phyloP scores from a whole-genome alignment of 2,888 invertebrate species.

The Scaptomyza flava region DNA sequence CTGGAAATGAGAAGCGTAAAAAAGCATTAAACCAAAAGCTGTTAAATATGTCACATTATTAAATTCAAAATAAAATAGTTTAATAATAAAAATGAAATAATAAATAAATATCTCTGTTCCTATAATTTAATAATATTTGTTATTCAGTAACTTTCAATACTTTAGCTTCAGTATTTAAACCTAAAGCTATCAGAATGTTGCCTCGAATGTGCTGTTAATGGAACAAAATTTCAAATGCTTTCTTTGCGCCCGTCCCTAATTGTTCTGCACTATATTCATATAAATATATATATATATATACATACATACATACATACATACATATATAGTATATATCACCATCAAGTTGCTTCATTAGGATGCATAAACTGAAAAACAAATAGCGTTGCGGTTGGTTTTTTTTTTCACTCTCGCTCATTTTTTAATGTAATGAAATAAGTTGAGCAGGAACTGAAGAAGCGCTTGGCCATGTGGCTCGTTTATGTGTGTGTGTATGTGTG shows the following conservation, averaged over 20 bases:
- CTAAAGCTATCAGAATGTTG: conserved; percentile 18
- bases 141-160: no score
- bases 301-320: background rate
- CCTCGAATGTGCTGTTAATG: conserved; percentile 6
- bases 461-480: background rate
- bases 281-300: background rate
- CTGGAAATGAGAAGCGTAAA: no score
- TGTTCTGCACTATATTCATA: conserved; percentile 4
- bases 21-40: no score
- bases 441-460: conserved; percentile 35
- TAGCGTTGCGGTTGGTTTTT: conserved; percentile 49
- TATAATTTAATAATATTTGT: no score
- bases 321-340: conserved; percentile 4
- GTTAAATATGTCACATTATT: no score
- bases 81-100: no score
- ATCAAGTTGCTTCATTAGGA: conserved; percentile 66
- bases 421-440: conserved; percentile 71
- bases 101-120: background rate
- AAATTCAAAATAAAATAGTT: background rate
- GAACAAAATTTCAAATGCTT: conserved; percentile 12
- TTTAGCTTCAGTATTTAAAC: background rate
- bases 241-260: conserved; percentile 6
- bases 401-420: background rate
- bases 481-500: conserved; percentile 3
- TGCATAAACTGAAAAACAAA: conserved; percentile 67